Base-by-base conservation (phyloP, 2,888 invertebrate species). In the Podabrus alpinus region DNA sequence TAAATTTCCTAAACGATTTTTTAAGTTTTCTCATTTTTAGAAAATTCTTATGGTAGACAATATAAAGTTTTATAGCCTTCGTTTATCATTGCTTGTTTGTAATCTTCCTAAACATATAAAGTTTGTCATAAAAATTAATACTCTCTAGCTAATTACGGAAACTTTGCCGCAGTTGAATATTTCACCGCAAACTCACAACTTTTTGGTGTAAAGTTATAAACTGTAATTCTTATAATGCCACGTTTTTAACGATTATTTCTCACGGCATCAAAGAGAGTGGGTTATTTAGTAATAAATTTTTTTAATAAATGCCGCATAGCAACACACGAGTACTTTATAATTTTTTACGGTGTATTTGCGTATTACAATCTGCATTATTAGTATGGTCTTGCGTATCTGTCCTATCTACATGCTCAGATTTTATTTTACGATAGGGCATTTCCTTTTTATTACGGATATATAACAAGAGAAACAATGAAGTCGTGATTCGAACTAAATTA, bases 401-500 rank as follows among this genome's bases (percentile, higher is more conserved):
- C 72, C 25, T 61, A 68, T 79, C 19, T 60, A 79, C 79, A 79
- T 79, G 80, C 77, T 77, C 74, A 77, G 73, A 74, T 78, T 80
- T 79, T 77, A 77, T 76, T 81, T 81, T 81, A 81, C 79, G 80
- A 78, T 79, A 76, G 66, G 75, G 75, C 74, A 77, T 77, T 80
- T 76, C 68, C 29, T 73, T 80, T 80, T 79, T 78, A 77, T 75
- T 77, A 73, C 75, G 71, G 73, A 72, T 71, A 71, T 69, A 69
- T 79, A 73, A 77, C 77, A 73, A 77, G 71, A 75, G 77, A 72
- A 80, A 82, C 81, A 81, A 78, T 79, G 80, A 80, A 80, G 78
- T 81, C 81, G 81, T 81, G 81, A 82, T 80, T 72, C 73, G 29
- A 71, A 64, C 71, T 73, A 77, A 79, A 80, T 80, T 79, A 80